These are phyloP conservation scores for Loriculus beryllinus DNA, from an alignment of 2,797 vertebrate genomes.

Conservation along the genomic window DNA sequence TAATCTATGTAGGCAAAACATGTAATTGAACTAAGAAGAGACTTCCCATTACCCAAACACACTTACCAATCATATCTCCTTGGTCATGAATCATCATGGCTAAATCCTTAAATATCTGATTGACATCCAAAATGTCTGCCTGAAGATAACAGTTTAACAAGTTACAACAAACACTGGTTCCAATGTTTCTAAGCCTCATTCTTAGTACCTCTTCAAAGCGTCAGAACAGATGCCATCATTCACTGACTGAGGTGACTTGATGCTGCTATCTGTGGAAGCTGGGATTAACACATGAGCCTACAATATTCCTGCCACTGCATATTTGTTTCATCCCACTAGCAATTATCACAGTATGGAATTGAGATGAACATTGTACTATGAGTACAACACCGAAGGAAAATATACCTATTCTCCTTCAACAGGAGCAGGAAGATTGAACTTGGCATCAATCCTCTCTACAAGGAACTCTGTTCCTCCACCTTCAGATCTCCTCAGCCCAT, in stretches of 20 bases:
- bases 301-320: background rate
- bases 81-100: conserved; percentile 98
- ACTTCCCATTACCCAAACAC: background rate
- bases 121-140: conserved; percentile 96
- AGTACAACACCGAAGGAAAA: background rate
- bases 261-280: background rate
- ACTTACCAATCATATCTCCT: conserved; percentile 95
- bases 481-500: conserved; percentile 29
- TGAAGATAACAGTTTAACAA: conserved; percentile 68
- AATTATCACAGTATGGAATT: background rate
- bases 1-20: background rate
- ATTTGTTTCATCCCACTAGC: background rate
- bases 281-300: background rate
- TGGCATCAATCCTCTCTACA: background rate
- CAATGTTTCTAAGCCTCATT: background rate
- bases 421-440: background rate
- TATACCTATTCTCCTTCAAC: background rate
- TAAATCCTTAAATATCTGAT: conserved; percentile 98
- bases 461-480: background rate
- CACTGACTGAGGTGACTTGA: background rate
- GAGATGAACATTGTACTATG: background rate
- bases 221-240: background rate
- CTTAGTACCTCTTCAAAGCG: background rate
- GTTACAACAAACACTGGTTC: background rate
- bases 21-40: background rate